phyloP scores from a whole-genome alignment of 2,888 invertebrate genomes.

The Taenaris catops region DNA sequence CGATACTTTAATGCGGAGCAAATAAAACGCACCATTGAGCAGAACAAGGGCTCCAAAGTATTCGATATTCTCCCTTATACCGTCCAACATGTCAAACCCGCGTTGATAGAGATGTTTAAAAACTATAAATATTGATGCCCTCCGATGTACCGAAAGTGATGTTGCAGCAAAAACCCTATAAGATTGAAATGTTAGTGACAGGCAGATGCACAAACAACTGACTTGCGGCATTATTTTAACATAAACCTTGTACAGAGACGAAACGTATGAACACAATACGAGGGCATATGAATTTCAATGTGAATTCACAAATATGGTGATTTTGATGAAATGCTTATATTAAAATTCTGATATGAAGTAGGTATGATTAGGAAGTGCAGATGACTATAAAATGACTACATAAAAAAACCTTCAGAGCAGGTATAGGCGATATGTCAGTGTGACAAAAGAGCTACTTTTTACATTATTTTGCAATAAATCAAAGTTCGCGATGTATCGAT shows the following conservation, averaged over 20 bases:
- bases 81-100: conserved; percentile 55
- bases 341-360: conserved; percentile 51
- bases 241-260: conserved; percentile 71
- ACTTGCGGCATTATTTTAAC: conserved; percentile 73
- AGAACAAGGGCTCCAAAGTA: conserved; percentile 37
- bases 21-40: no score
- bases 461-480: conserved; percentile 30
- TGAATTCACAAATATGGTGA: conserved; percentile 57
- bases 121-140: conserved; percentile 69
- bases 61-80: conserved; percentile 54
- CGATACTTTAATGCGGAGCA: no score
- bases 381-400: conserved; percentile 26
- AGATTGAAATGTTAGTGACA: conserved; percentile 77
- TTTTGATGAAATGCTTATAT: conserved; percentile 60
- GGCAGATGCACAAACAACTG: conserved; percentile 72
- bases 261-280: conserved; percentile 70
- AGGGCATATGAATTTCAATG: conserved; percentile 71
- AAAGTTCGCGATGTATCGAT: conserved; percentile 19
- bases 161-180: conserved; percentile 62
- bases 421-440: conserved; percentile 26
- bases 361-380: conserved; percentile 36
- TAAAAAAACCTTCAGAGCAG: conserved; percentile 26
- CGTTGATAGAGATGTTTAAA: conserved; percentile 76
- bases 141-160: conserved; percentile 53
- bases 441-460: conserved; percentile 25